phyloP scores from a whole-genome alignment of 2,797 vertebrate species.

The Pithecia hirsuta region DNA sequence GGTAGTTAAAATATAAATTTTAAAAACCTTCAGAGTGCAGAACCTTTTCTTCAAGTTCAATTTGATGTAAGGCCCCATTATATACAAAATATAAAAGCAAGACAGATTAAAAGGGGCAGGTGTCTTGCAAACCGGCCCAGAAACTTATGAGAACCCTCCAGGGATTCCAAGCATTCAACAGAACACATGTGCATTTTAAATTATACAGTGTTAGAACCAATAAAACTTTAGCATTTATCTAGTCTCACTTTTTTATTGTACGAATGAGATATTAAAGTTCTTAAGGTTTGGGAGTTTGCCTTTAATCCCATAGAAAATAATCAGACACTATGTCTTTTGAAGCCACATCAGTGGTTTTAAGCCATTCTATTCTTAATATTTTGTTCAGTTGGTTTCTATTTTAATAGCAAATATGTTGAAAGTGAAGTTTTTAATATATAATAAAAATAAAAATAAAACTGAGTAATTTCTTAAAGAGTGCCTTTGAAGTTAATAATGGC shows the following conservation, averaged over 20 bases:
- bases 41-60: background rate
- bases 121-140: constrained; percentile 61
- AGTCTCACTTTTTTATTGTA: background rate
- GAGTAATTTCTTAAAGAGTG: background rate
- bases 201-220: background rate
- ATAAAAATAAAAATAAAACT: constrained; percentile 5
- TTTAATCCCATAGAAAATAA: background rate
- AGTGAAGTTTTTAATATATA: background rate
- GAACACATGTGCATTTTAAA: constrained; percentile 7
- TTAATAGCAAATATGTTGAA: background rate
- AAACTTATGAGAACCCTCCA: constrained; percentile 16
- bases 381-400: background rate
- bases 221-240: background rate
- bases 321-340: background rate
- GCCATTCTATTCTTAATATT: background rate
- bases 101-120: constrained; percentile 38
- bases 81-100: background rate
- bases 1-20: background rate
- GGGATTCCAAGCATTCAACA: background rate
- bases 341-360: background rate
- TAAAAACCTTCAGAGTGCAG: background rate
- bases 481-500: background rate
- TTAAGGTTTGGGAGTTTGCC: background rate
- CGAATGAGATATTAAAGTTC: constrained; percentile 9
- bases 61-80: background rate